Conservation (phyloP, 2,888 invertebrate genomes). For the Diachrysia chrysitis region DNA sequence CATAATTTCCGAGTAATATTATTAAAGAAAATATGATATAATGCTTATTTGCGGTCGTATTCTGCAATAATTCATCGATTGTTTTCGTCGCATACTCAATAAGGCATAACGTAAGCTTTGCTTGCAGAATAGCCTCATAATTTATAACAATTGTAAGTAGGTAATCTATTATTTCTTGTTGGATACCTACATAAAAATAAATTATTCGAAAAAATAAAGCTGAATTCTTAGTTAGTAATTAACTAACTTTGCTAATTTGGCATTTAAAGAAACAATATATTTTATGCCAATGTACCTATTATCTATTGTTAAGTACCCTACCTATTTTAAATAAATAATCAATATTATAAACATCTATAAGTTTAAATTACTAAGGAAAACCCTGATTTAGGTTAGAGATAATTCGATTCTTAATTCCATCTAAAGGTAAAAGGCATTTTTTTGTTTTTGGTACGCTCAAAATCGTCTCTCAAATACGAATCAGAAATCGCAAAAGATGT, state of each 20-base stretch:
- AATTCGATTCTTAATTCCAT: neutral
- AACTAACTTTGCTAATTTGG: too few relatives aligned
- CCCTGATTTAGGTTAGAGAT: neutral
- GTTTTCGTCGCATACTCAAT: conserved; percentile 85
- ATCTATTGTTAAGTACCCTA: too few relatives aligned
- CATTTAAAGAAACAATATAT: too few relatives aligned
- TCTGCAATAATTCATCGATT: conserved; percentile 77
- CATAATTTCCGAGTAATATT: conserved; percentile 39
- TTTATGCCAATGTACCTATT: too few relatives aligned
- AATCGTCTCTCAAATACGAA: conserved; percentile 2
- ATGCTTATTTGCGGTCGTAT: conserved; percentile 65
- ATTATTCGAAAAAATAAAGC: conserved; percentile 3
- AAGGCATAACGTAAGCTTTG: conserved; percentile 82
- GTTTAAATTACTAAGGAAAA: too few relatives aligned
- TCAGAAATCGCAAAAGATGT: conserved; percentile 39
- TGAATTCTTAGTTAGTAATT: neutral
- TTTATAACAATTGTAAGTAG: conserved; percentile 57
- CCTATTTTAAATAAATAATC: too few relatives aligned
- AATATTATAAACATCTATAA: too few relatives aligned
- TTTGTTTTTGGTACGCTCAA: neutral
- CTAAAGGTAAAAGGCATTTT: neutral
- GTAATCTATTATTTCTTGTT: conserved; percentile 49
- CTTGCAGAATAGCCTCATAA: conserved; percentile 67
- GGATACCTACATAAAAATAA: conserved; percentile 18
- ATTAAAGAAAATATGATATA: conserved; percentile 66